Base-by-base conservation (phyloP, 1,140 invertebrate genomes). In the Macrostomum lignano region DNA sequence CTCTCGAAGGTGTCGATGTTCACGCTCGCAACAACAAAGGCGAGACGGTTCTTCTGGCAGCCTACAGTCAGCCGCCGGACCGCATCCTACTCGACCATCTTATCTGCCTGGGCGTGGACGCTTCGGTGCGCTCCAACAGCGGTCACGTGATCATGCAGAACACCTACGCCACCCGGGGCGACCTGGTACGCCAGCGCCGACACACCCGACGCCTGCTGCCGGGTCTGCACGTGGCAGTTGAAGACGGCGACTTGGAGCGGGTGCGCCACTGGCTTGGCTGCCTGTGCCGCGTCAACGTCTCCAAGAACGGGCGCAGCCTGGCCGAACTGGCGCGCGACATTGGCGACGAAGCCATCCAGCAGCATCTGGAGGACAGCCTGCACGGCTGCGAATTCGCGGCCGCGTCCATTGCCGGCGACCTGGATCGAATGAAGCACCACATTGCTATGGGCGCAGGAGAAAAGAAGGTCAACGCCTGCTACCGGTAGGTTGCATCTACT, bases 371-470 rank as follows among this genome's bases (percentile, higher is more conserved):
- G 22, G 35, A 31, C 14, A 38, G 38, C 32, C 30, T 38, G 26
- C 40, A 44, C 32, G 37, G 39, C n/a, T 42, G 40, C 22, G 42
- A 44, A 29, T 44, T 44, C 25, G 42, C 43, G n/a, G 36, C 29
- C 17, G 35, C 42, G 17, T 38, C 38, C 7, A 33, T 44, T 5
- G 42, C 42, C 22, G 42, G 39, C 7, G 42, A 44, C 30, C 21
- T 37, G 3, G 24, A 35, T 21, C 31, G 17, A 11, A 42, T 44
- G 41, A 44, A 37, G 37, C 21, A 40, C 19, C 32, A 24, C n/a
- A 15, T 28, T 15, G 26, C 26, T 5, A 28, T 28, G 26, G 26
- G 26, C 15, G 14, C 15, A 28, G 26, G 26, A 28, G 19, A 9
- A 7, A 28, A 17, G 15, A 28, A 28, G 9, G 26, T 28, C 19